Base-by-base conservation (phyloP, 1,140 invertebrate species). In the Teleogryllus occipitalis region DNA sequence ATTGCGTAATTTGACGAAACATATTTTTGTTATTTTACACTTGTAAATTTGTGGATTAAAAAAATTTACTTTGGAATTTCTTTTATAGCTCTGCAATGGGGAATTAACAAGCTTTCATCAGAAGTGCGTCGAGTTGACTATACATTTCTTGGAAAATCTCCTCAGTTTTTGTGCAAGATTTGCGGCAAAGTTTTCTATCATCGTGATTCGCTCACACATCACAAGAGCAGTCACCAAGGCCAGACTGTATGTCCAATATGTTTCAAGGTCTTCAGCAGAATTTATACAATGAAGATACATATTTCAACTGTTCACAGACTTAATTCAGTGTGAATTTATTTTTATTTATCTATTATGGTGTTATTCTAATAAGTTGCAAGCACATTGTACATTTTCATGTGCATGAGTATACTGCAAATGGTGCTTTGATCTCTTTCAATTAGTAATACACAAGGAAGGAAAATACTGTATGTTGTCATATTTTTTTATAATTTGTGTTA, bases 121-220 rank as follows among this genome's bases (percentile, higher is more conserved):
- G 46, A 14, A 75, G 15, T 73, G 72, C 21, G 72, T 18, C 72
- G 72, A 73, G 54, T 65, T 65, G 10, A 65, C 54, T 65, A 65
- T 65, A 14, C 54, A 18, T 65, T 14, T 65, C 10, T 65, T 65
- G 54, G 54, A 65, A 65, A 65, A 65, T 65, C 46, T 47, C 47
- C 47, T 21, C 78, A 72, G 47, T 78, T 78, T 73, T 74, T 65
- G 15, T 91, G 90, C 87, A 89, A 89, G 83, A 86, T 90, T 83
- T 94, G 92, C 86, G 92, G 90, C 83, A 93, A 94, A 87, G 90
- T 90, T 75, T 94, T 94, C 85, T 93, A 92, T 81, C 92, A 93
- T 82, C 91, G 92, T 78, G 92, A 92, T 83, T 93, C 92, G 74
- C 87, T 94, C 73, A 90, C 92, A 78, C 90, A 93, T 14, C 93